Base-by-base conservation (phyloP, 2,113 vertebrate species). In the Cinclus cinclus region DNA sequence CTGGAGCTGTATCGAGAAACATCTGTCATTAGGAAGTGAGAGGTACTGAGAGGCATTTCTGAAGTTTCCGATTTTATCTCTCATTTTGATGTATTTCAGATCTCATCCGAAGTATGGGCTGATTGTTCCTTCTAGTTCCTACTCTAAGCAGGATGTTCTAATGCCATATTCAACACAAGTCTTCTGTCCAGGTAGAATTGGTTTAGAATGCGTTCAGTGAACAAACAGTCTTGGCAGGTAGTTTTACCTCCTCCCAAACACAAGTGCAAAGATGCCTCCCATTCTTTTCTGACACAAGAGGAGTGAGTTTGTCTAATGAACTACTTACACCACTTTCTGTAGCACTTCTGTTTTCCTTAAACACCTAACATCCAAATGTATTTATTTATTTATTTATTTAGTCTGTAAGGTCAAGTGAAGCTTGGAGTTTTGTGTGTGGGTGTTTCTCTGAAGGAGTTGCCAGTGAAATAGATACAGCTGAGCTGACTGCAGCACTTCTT, bases 401-500 rank as follows among this genome's bases (percentile, higher is more conserved):
- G 55, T 11, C 35, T 41, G 50, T 47, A 59, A 60, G 15, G 49
- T 64, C 47, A 41, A 30, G n/a, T 31, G 59, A 50, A 67, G 33
- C 58, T 42, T 65, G 56, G 73, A 96, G 68, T 77, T 83, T 7
- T 49, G 65, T 52, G 55, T 41, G 82, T 0, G 21, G 15, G 24
- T 90, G 60, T 73, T 88, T 88, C 68, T 31, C 22, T 86, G 79
- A 23, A 70, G 87, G 88, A 90, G n/a, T 2, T 88, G 68, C 79
- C 24, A 25, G 23, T 49, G 46, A 37, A 71, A 78, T 31, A 33
- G 21, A 49, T 23, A 22, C 24, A 20, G 39, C 79, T 78, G 76
- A 88, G 86, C 76, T 92, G 76, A 93, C 64, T 68, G 68, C 88
- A 77, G 85, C 79, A 90, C 60, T 92, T 90, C 85, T 80, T 92